Evolutionary conservation across 2,888 invertebrate genomes (phyloP).

Genomic region (Melieria omissa): DNA sequence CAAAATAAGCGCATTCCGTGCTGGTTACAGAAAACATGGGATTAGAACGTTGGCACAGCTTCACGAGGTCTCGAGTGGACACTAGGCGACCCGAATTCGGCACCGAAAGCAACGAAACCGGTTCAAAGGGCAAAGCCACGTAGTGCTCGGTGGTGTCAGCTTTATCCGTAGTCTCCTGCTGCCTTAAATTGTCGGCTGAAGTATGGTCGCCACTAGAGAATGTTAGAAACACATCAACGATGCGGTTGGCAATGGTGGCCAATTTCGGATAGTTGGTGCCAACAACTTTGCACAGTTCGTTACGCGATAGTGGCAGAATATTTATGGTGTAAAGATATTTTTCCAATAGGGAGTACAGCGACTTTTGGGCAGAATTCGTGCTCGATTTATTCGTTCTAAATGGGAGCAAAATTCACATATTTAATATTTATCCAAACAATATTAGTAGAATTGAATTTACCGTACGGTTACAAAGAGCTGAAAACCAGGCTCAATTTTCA

Average conservation of each 20-base stretch:
- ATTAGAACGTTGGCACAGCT: constrained; percentile 86
- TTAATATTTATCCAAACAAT: not conserved
- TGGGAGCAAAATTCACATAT: constrained; percentile 23
- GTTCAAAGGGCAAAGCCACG: constrained; percentile 58
- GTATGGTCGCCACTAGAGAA: constrained; percentile 80
- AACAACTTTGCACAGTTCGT: constrained; percentile 80
- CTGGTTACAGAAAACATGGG: constrained; percentile 80
- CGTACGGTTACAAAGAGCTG: constrained; percentile 92
- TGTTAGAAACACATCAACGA: constrained; percentile 85
- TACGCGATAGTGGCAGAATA: constrained; percentile 80
- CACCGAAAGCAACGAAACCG: constrained; percentile 49
- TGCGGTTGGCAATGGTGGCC: constrained; percentile 77
- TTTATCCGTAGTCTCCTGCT: constrained; percentile 63
- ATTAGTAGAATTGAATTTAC: constrained; percentile 63
- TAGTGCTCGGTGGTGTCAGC: constrained; percentile 56
- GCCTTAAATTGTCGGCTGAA: constrained; percentile 60
- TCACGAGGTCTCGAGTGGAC: constrained; percentile 89
- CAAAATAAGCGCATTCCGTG: constrained; percentile 66
- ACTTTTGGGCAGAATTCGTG: constrained; percentile 67
- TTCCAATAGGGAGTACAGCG: constrained; percentile 77
- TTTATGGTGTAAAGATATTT: constrained; percentile 86
- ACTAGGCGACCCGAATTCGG: constrained; percentile 72
- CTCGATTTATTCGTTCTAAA: constrained; percentile 62
- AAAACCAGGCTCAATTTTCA: constrained; percentile 85
- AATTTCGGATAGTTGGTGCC: constrained; percentile 77